A percentile compares a stretch with the other conserved stretches of the same genome.
phyloP scores from a whole-genome alignment of 2,113 vertebrate species.

The Notechis scutatus region DNA sequence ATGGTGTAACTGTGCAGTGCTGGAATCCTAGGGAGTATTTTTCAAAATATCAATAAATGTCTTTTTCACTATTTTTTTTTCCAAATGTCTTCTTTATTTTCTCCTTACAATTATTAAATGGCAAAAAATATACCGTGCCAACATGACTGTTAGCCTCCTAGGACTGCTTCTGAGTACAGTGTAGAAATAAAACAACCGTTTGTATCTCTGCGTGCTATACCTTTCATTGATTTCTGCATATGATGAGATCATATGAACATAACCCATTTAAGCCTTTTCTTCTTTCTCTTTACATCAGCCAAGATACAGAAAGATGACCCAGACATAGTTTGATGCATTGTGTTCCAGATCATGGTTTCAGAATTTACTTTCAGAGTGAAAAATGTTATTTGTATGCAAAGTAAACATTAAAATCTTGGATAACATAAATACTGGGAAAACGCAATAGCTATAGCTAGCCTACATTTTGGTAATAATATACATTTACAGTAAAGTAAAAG shows the following conservation, averaged over 20 bases:
- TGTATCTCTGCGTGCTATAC: conserved; percentile 12
- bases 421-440: not conserved
- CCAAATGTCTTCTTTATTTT: conserved; percentile 41
- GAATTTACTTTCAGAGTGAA: not conserved
- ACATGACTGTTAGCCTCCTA: not conserved
- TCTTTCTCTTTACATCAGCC: conserved; percentile 13
- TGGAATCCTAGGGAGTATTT: conserved; percentile 48
- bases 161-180: not conserved
- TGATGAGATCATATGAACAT: conserved; percentile 38
- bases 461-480: not conserved
- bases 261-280: conserved; percentile 18
- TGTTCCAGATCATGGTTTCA: not conserved
- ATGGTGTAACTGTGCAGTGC: conserved; percentile 62
- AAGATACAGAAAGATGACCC: not conserved
- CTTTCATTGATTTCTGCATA: conserved; percentile 25
- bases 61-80: conserved; percentile 40
- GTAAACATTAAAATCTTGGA: not conserved
- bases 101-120: conserved; percentile 40
- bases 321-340: not conserved
- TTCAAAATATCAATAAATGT: conserved; percentile 38
- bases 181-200: not conserved
- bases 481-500: not conserved
- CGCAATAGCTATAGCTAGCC: not conserved
- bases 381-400: not conserved
- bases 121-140: not conserved